Evolutionary conservation across 2,113 vertebrate species (phyloP), one percentile per base, ranked within the genome.

Genomic region (Delphinapterus leucas): DNA sequence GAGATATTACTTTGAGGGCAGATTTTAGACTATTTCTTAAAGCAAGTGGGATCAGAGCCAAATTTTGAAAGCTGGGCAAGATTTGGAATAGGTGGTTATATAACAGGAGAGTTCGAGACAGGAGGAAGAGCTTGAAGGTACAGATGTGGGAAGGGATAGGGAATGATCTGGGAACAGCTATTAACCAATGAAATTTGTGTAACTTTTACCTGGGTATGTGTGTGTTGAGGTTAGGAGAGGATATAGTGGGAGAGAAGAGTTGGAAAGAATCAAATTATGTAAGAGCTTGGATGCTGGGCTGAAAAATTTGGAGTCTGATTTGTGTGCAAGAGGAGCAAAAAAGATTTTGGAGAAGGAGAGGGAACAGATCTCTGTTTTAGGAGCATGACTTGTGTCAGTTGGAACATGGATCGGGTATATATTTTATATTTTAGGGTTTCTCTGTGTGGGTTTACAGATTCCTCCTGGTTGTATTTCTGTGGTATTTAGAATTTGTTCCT

Each of bases 11-110:
- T 67, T 71, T 36, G 20, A 49, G 55, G 20, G 38, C n/a, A 77
- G 73, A 68, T 63, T 77, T 83, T 63, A 95, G 71, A 73, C 17
- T 71, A 41, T 58, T 87, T 86, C 15, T 89, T 82, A 81, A n/a
- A 95, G 60, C 61, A 86, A 63, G 41, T 68, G 44, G 44, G 67
- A 65, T 65, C 80, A 53, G 70, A 90, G 23, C 47, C 82, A 60
- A 26, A 49, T 74, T 76, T 93, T 96, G 82, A 82, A 67, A 67
- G 23, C 33, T 88, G 53, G 83, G 47, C n/a, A 96, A 89, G 67
- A 47, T 90, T 95, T 95, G 36, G 60, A 71, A 53, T 28, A 89
- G 58, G 33, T 25, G 80, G 21, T 92, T 73, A 41, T 76, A 6
- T 68, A 88, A 28, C 13, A 91, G 47, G 38, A 74, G 65, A 83